Conservation (phyloP, 2,113 vertebrate genomes). For the Scalopus aquaticus region DNA sequence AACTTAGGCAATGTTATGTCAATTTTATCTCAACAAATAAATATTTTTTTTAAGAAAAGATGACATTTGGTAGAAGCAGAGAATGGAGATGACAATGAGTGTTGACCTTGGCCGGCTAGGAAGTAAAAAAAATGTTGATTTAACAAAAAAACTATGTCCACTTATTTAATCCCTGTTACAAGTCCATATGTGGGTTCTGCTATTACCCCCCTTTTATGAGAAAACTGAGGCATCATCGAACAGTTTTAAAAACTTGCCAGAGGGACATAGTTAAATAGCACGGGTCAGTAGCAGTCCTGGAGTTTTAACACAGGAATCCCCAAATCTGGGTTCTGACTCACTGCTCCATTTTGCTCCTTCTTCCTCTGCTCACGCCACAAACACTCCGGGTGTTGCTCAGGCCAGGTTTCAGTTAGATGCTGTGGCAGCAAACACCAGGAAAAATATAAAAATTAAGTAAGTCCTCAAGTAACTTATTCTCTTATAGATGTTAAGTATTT, state of each 20-base stretch:
- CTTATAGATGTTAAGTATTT: background rate
- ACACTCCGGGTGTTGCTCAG: accelerated
- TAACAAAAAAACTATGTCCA: background rate
- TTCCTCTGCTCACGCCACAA: background rate
- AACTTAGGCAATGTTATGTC: too few species aligned
- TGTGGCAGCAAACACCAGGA: background rate
- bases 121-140: too few species aligned
- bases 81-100: background rate
- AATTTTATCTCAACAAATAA: background rate
- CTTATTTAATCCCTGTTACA: background rate
- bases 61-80: background rate
- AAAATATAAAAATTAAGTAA: background rate
- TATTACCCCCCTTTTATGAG: background rate
- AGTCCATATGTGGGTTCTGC: background rate
- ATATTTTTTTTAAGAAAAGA: background rate
- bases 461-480: background rate
- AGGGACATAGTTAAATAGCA: background rate
- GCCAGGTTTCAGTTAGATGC: background rate
- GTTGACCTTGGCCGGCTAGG: background rate
- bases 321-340: background rate
- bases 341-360: background rate
- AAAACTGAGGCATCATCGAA: background rate
- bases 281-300: too few species aligned
- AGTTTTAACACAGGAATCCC: background rate
- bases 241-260: background rate